Percentiles rank a stretch among this genome's conserved stretches.
phyloP scores from a whole-genome alignment of 2,888 invertebrate species.

The Apamea epomidion region DNA sequence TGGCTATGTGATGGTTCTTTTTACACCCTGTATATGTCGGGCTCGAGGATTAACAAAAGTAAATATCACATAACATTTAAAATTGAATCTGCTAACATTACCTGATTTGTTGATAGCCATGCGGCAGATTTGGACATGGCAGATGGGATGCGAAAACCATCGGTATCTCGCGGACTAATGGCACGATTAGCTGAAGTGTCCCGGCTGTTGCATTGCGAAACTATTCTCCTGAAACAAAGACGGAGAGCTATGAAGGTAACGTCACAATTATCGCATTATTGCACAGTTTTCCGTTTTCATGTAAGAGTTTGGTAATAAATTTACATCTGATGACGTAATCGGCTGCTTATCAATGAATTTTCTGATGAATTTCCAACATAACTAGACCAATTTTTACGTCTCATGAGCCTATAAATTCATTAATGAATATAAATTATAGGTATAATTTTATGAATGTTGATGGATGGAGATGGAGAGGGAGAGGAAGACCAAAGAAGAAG shows the following conservation, averaged over 20 bases:
- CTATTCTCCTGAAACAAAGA: conserved; percentile 80
- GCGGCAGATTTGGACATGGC: conserved; percentile 77
- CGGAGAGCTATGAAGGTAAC: conserved; percentile 5
- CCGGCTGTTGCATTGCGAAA: conserved; percentile 87
- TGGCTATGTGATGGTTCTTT: too few species aligned
- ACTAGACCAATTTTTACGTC: background rate
- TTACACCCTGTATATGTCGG: background rate
- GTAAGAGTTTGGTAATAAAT: background rate
- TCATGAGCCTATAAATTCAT: background rate
- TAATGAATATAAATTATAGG: background rate
- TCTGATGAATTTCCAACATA: background rate
- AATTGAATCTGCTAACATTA: conserved; percentile 57
- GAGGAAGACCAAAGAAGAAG: background rate
- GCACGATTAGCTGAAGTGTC: conserved; percentile 84
- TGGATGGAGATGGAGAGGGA: background rate
- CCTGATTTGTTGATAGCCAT: conserved; percentile 82
- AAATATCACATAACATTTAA: background rate
- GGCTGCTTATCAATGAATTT: background rate
- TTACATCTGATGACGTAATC: background rate
- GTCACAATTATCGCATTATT: background rate
- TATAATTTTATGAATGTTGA: background rate
- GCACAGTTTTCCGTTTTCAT: background rate
- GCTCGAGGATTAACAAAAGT: background rate
- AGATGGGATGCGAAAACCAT: conserved; percentile 85
- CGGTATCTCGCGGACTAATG: conserved; percentile 84